Evolutionary conservation across 2,113 vertebrate species (phyloP).

Genomic region (Sturnira hondurensis): DNA sequence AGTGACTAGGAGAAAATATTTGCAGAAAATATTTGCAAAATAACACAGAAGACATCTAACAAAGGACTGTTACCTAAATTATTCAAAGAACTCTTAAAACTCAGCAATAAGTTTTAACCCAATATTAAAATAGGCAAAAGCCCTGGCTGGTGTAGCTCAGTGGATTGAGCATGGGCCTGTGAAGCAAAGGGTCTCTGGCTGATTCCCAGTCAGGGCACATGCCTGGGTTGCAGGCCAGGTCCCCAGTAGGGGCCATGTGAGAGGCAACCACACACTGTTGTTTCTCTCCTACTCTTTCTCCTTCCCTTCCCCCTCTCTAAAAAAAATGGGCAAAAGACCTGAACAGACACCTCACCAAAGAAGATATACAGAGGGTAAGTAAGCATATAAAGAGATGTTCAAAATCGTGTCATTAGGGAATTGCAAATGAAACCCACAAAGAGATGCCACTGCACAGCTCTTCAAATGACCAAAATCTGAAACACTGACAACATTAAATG

Average conservation of each 20-base stretch:
- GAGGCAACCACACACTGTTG: no score
- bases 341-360: neutral
- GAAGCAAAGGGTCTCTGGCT: no score
- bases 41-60: neutral
- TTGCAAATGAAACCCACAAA: neutral
- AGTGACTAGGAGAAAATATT: neutral
- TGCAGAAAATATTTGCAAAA: no score
- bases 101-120: neutral
- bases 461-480: no score
- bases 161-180: no score
- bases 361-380: neutral
- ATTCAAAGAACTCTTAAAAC: neutral
- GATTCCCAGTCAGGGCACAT: no score
- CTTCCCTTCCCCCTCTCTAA: no score
- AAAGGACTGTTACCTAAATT: neutral
- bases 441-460: no score
- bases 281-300: no score
- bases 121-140: neutral
- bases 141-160: no score
- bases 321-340: neutral
- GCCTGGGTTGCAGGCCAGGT: no score
- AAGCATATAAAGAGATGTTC: neutral
- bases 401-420: neutral
- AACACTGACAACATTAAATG: neutral
- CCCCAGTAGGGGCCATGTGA: no score